Evolutionary conservation across 2,797 vertebrate genomes (phyloP).

Genomic region (Natrix natrix): DNA sequence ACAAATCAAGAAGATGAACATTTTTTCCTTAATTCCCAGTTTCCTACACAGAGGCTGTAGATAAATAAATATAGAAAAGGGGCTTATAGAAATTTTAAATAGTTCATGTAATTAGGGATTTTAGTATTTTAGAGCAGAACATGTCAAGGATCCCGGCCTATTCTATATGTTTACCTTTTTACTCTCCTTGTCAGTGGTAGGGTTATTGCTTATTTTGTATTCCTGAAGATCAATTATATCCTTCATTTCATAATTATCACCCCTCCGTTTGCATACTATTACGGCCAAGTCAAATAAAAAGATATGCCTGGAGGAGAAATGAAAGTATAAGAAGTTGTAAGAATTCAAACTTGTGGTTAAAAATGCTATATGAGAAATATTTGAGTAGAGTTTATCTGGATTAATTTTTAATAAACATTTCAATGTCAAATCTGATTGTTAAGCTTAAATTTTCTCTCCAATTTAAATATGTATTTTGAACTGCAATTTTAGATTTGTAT

Average conservation of each 20-base stretch:
- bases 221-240: conserved; percentile 94
- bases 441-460: not conserved
- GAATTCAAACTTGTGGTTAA: not conserved
- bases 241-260: conserved; percentile 97
- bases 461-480: not conserved
- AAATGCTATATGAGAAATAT: not conserved
- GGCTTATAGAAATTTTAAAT: not conserved
- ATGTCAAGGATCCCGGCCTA: not conserved
- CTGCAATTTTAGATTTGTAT: not conserved
- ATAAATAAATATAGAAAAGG: not conserved
- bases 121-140: not conserved
- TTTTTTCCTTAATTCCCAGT: not conserved
- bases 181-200: conserved; percentile 93
- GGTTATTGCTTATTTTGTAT: conserved; percentile 96
- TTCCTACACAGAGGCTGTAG: not conserved
- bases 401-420: not conserved
- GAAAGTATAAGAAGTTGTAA: conserved; percentile 28
- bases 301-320: conserved; percentile 83
- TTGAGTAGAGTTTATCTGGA: not conserved
- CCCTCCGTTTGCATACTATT: conserved; percentile 92
- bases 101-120: not conserved
- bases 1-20: not conserved
- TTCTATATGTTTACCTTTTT: conserved; percentile 82
- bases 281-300: conserved; percentile 94
- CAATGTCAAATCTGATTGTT: not conserved